These are phyloP conservation scores for Rhingia rostrata DNA, from an alignment of 2,888 invertebrate genomes.

Conservation along the genomic window DNA sequence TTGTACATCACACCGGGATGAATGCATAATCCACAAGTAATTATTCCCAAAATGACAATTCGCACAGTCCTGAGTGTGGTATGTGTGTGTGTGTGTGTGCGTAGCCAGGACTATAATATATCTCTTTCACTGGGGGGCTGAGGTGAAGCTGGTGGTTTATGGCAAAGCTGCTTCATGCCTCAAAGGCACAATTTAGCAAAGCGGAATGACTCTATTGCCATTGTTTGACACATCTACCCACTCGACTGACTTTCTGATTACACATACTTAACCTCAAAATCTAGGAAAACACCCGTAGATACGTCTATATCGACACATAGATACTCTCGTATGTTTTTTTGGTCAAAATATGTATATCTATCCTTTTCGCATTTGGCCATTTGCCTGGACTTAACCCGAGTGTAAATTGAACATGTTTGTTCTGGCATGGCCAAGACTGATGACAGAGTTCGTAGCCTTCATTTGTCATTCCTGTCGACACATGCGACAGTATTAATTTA, in stretches of 20 bases:
- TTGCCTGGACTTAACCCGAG: neutral
- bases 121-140: neutral
- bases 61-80: neutral
- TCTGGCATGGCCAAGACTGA: neutral
- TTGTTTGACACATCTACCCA: slow-evolving; percentile 1
- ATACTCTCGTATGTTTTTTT: neutral
- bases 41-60: slow-evolving; percentile 65
- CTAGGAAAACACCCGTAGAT: neutral
- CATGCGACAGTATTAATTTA: slow-evolving; percentile 68
- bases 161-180: slow-evolving; percentile 1
- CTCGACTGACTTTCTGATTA: slow-evolving; percentile 14
- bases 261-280: slow-evolving; percentile 1
- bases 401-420: slow-evolving; percentile 44
- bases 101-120: no score
- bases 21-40: slow-evolving; percentile 63
- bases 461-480: slow-evolving; percentile 73
- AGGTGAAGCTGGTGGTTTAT: neutral
- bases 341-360: slow-evolving; percentile 23
- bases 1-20: slow-evolving; percentile 13
- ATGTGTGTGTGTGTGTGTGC: no score
- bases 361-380: slow-evolving; percentile 18
- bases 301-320: neutral
- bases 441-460: slow-evolving; percentile 49
- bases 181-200: slow-evolving; percentile 57
- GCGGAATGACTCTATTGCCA: slow-evolving; percentile 58